These are phyloP conservation scores for Podilymbus podiceps DNA, from an alignment of 2,113 vertebrate species.

Conservation along the genomic window DNA sequence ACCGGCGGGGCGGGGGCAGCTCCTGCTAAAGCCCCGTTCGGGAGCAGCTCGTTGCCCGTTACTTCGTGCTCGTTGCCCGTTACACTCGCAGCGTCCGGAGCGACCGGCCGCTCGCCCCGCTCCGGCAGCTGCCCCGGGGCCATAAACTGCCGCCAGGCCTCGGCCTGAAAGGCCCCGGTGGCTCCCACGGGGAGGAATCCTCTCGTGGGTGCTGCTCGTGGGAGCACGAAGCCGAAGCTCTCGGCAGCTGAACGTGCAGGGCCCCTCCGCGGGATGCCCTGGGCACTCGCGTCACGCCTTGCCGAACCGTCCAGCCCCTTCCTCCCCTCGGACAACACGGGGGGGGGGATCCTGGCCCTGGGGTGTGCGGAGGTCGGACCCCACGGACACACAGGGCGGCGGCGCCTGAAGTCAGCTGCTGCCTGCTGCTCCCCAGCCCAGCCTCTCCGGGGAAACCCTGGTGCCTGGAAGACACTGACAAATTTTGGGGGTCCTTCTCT, in stretches of 20 bases:
- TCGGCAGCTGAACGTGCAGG: rapidly evolving
- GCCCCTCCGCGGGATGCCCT: not conserved
- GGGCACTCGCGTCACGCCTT: rapidly evolving
- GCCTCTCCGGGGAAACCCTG: not conserved
- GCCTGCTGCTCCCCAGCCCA: not conserved
- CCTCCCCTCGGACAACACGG: not conserved
- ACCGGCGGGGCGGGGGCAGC: not conserved
- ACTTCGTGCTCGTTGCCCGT: no score
- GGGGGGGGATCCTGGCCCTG: no score
- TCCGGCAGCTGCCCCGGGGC: no score
- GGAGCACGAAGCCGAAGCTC: not conserved
- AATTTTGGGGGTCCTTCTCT: not conserved
- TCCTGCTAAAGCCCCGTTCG: not conserved
- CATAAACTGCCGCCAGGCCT: not conserved
- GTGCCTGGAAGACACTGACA: not conserved
- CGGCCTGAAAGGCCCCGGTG: not conserved
- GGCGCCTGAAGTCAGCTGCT: no score
- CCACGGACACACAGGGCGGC: not conserved
- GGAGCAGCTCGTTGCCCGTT: not conserved
- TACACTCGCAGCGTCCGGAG: not conserved
- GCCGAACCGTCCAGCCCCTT: no score
- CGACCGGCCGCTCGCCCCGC: not conserved
- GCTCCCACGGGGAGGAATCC: not conserved
- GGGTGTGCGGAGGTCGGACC: not conserved
- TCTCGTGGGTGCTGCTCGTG: not conserved